Percentiles rank a stretch among this genome's conserved stretches.
Evolutionary conservation across 2,113 vertebrate genomes (phyloP).

Genomic region (Corynorhinus townsendii): DNA sequence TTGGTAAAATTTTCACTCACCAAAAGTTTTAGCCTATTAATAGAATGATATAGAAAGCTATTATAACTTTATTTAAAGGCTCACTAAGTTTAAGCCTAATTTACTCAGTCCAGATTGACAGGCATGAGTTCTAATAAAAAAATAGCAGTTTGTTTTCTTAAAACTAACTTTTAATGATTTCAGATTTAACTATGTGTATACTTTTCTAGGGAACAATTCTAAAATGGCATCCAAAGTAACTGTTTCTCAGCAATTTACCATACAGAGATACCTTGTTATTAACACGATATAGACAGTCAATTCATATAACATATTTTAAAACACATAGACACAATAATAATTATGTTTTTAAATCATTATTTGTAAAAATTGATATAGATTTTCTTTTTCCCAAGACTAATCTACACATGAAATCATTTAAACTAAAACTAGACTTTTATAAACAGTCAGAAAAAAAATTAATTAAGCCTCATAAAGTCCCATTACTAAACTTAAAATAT

Average conservation of each 20-base stretch:
- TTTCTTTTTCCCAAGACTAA: neutral
- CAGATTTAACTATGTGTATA: constrained; percentile 34
- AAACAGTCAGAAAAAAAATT: neutral
- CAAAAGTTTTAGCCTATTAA: neutral
- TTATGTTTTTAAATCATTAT: neutral
- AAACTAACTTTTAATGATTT: constrained; percentile 55
- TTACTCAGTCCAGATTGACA: neutral
- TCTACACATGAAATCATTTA: neutral
- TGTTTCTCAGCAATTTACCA: constrained; percentile 43
- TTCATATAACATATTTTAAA: neutral
- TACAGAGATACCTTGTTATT: constrained; percentile 54
- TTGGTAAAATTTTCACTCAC: neutral
- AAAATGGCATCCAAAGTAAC: neutral
- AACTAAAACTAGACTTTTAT: constrained; percentile 1
- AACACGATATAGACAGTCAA: constrained; percentile 52
- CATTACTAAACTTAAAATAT: neutral
- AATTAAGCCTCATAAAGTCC: neutral
- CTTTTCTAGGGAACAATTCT: constrained; percentile 32
- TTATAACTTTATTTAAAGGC: neutral
- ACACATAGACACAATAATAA: neutral
- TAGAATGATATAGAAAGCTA: neutral
- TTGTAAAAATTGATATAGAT: neutral
- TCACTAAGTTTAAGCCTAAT: neutral
- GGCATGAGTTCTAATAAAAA: neutral
- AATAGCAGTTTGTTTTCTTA: constrained; percentile 33